These are phyloP conservation scores for Cranoglanis bouderius DNA, from an alignment of 2,113 vertebrate genomes.

Conservation along the genomic window DNA sequence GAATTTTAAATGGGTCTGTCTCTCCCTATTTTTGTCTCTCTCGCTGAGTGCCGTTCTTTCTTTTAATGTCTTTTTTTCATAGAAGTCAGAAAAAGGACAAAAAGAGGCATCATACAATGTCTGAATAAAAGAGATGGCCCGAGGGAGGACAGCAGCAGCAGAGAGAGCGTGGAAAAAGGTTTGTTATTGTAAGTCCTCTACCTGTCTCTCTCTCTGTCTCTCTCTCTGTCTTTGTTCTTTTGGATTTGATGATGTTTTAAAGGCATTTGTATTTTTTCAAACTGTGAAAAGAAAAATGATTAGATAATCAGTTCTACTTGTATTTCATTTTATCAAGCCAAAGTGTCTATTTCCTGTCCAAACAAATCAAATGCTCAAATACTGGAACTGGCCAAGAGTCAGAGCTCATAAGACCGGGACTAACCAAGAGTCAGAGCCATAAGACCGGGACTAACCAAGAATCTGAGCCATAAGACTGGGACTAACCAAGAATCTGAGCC, in stretches of 20 bases:
- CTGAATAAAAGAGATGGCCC: conserved; percentile 13
- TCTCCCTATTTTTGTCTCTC: conserved; percentile 37
- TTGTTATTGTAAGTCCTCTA: background rate
- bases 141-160: background rate
- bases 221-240: background rate
- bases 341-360: background rate
- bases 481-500: background rate
- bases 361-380: background rate
- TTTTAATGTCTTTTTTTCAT: conserved; percentile 10
- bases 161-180: background rate
- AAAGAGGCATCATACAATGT: conserved; percentile 8
- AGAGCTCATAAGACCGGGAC: background rate
- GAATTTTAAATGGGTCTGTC: conserved; percentile 32
- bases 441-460: too few relatives aligned
- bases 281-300: background rate
- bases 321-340: background rate
- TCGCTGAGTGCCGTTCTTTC: background rate
- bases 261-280: background rate
- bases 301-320: background rate
- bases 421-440: too few relatives aligned
- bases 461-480: background rate
- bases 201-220: background rate
- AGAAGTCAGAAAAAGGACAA: conserved; percentile 11
- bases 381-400: background rate
- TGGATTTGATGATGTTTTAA: background rate